These are phyloP conservation scores for Myzus persicae DNA, from an alignment of 1,140 invertebrate species.

Conservation along the genomic window DNA sequence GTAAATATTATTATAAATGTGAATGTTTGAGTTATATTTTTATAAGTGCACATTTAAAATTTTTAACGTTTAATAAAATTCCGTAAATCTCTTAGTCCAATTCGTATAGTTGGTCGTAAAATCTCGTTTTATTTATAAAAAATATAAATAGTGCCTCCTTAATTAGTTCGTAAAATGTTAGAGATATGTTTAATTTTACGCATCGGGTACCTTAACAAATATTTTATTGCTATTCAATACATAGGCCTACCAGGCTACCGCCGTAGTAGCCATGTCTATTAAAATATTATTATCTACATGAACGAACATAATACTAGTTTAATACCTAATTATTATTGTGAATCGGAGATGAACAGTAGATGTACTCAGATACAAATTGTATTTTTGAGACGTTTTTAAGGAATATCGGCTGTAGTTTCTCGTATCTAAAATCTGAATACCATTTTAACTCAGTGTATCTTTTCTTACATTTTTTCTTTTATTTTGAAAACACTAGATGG, in stretches of 20 bases:
- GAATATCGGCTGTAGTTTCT: too few species aligned
- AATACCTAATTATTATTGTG: background rate
- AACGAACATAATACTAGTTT: background rate
- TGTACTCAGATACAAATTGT: background rate
- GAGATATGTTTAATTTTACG: background rate
- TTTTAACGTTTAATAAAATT: background rate
- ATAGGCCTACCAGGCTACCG: too few species aligned
- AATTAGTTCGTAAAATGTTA: background rate
- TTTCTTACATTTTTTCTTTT: background rate
- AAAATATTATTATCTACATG: background rate
- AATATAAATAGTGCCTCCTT: background rate
- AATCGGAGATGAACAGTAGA: background rate
- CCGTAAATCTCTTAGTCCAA: background rate
- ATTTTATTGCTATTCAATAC: background rate
- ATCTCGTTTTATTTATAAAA: background rate
- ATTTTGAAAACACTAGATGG: background rate
- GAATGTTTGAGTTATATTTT: background rate
- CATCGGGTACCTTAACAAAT: background rate
- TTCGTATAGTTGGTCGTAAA: background rate
- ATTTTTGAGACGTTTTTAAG: too few species aligned
- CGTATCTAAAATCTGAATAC: background rate
- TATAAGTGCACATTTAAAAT: background rate
- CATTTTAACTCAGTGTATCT: background rate
- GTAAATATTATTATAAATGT: background rate
- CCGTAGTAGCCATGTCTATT: background rate